Base-by-base conservation (phyloP, 2,113 vertebrate species). In the Edolisoma coerulescens region DNA sequence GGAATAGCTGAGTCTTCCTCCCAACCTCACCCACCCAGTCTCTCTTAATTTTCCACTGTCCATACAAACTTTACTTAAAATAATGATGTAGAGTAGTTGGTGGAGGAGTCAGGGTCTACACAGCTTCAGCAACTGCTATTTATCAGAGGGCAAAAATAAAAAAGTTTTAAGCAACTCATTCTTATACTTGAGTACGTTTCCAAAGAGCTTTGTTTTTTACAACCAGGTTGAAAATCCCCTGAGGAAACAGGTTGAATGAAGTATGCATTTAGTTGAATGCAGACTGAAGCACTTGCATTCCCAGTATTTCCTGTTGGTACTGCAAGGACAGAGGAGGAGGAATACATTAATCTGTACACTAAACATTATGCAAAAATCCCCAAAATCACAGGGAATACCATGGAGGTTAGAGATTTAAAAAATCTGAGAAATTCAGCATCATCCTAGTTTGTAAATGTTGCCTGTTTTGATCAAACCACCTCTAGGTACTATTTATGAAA, bases 1-100 rank as follows among this genome's bases (percentile, higher is more conserved):
- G 0, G 4, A 75, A 79, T 54, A 0, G 0, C 39, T 53, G 59
- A 69, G 8, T 35, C 28, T 67, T 81, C 7, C 16, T 54, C 14
- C 14, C 18, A 68, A 47, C 27, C 21, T 71, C 44, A 75, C 6
- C n/a, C 30, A 82, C 6, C 4, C 10, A 15, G 49, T 78, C 3
- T 47, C 30, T 88, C 37, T 71, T 74, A 81, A 81, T 87, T 91
- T 89, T 59, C 19, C 85, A 11, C 69, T 56, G 30, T 42, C 33
- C 44, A 17, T 26, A 9, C 24, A 79, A 87, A 35, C 24, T 74
- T 80, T 4, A 23, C 30, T 90, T 75, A 53, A 84, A 78, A 5
- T 78, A 50, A 54, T 35, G n/a, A 59, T 32, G 9, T 12, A 47
- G n/a, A 67, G 35, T 27, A 71, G 20, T 21, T 71, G 14, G 41